phyloP scores from a whole-genome alignment of 2,888 invertebrate genomes.

The Hirtodrosophila histrioides region DNA sequence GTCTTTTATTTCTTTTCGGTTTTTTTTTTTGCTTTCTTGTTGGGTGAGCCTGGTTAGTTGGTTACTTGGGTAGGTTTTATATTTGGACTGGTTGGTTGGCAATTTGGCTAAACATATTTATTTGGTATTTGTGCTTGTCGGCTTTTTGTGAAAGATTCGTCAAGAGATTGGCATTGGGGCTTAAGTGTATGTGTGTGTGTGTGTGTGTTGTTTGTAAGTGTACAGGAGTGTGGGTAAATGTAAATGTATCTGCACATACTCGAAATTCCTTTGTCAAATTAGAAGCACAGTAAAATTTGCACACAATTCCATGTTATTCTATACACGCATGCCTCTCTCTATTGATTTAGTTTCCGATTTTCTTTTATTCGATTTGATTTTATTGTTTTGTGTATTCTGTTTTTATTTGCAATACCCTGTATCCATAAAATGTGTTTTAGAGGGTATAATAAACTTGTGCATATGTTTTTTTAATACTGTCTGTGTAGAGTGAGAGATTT shows the following conservation, averaged over 20 bases:
- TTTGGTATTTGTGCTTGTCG: constrained; percentile 60
- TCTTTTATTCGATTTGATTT: constrained; percentile 30
- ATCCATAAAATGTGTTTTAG: background rate
- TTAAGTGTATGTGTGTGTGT: constrained; percentile 9
- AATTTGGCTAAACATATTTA: constrained; percentile 78
- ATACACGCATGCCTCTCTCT: constrained; percentile 16
- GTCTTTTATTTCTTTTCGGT: constrained; percentile 41
- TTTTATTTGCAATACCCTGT: constrained; percentile 16
- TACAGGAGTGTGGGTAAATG: background rate
- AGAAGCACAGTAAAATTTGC: constrained; percentile 46
- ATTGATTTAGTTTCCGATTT: constrained; percentile 29
- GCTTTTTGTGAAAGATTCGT: constrained; percentile 35
- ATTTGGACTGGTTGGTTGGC: constrained; percentile 40
- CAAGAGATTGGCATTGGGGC: constrained; percentile 35
- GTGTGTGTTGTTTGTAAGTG: constrained; percentile 11
- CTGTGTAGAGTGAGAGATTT: too few relatives aligned
- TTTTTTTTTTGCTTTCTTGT: constrained; percentile 3
- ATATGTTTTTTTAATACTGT: too few relatives aligned
- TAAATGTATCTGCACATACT: constrained; percentile 7
- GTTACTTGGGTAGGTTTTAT: constrained; percentile 19
- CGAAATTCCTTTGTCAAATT: constrained; percentile 43
- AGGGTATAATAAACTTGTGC: background rate
- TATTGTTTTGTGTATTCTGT: constrained; percentile 12
- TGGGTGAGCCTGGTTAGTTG: constrained; percentile 31
- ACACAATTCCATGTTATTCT: constrained; percentile 36